phyloP scores from a whole-genome alignment of 2,888 invertebrate species.

The Mythimna impura region DNA sequence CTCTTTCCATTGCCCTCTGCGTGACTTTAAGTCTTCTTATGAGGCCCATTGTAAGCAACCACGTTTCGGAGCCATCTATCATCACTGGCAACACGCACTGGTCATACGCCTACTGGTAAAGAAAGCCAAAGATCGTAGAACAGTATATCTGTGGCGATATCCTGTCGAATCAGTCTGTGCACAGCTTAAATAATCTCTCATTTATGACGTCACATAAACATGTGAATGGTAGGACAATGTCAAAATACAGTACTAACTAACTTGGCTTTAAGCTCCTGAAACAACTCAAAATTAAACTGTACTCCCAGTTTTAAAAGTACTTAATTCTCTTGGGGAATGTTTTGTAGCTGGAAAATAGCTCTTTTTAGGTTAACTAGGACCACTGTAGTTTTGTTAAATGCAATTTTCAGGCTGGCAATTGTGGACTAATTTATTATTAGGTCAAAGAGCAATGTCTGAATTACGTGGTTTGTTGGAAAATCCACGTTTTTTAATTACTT shows the following conservation, averaged over 20 bases:
- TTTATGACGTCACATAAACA: constrained; percentile 35
- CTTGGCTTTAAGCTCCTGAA: constrained; percentile 19
- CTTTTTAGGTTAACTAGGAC: constrained; percentile 48
- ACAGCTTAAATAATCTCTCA: not conserved
- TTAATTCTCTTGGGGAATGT: constrained; percentile 39
- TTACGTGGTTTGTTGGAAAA: not conserved
- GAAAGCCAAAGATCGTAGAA: not conserved
- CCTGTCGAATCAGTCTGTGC: not conserved
- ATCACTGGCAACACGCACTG: too few relatives aligned
- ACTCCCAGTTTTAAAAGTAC: constrained; percentile 36
- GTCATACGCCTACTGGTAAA: not conserved
- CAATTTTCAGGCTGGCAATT: constrained; percentile 27
- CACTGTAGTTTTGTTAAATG: constrained; percentile 25
- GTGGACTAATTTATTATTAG: constrained; percentile 33
- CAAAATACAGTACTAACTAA: constrained; percentile 25
- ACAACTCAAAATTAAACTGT: constrained; percentile 39
- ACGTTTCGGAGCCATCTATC: too few relatives aligned
- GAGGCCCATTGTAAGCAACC: too few relatives aligned
- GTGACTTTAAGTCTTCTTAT: too few relatives aligned
- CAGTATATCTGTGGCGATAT: not conserved
- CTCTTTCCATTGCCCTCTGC: too few relatives aligned
- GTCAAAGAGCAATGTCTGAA: constrained; percentile 25
- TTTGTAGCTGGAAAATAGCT: not conserved
- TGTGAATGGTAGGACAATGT: constrained; percentile 14
- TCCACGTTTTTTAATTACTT: not conserved